These are phyloP conservation scores for Acronicta aceris DNA, from an alignment of 2,888 invertebrate species.

Conservation along the genomic window DNA sequence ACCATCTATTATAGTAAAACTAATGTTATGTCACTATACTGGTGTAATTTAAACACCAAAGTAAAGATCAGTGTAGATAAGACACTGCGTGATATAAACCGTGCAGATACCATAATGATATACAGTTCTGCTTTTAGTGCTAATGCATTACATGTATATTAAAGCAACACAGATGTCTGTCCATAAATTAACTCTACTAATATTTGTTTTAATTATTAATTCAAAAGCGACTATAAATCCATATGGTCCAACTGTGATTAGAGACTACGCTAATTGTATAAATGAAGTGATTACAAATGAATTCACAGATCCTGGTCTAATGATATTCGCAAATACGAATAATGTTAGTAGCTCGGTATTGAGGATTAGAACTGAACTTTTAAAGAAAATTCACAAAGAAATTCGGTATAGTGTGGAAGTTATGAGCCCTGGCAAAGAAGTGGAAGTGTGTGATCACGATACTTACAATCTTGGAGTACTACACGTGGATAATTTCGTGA, in stretches of 20 bases:
- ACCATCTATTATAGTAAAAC: too few species aligned
- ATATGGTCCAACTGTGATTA: conserved; percentile 69
- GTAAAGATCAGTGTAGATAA: conserved; percentile 67
- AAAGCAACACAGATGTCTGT: conserved; percentile 45
- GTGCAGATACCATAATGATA: conserved; percentile 21
- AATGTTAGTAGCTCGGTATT: conserved; percentile 65
- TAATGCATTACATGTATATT: conserved; percentile 17
- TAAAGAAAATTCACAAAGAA: conserved; percentile 65
- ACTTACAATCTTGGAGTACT: conserved; percentile 52
- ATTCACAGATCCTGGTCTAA: conserved; percentile 68
- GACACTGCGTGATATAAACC: conserved; percentile 20
- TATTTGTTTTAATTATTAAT: conserved; percentile 41
- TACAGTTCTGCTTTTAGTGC: conserved; percentile 21
- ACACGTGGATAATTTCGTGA: conserved; percentile 65
- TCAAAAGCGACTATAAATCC: conserved; percentile 64
- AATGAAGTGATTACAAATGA: conserved; percentile 65
- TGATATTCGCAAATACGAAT: conserved; percentile 70
- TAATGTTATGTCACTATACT: background rate
- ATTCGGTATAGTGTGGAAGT: conserved; percentile 66
- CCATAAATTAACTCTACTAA: conserved; percentile 36
- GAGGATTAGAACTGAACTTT: conserved; percentile 65
- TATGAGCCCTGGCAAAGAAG: conserved; percentile 61
- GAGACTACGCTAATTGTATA: conserved; percentile 71
- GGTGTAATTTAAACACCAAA: conserved; percentile 32
- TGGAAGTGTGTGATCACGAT: conserved; percentile 62